Conservation (phyloP, 2,888 invertebrate species). For the Caenorhabditis wallacei region DNA sequence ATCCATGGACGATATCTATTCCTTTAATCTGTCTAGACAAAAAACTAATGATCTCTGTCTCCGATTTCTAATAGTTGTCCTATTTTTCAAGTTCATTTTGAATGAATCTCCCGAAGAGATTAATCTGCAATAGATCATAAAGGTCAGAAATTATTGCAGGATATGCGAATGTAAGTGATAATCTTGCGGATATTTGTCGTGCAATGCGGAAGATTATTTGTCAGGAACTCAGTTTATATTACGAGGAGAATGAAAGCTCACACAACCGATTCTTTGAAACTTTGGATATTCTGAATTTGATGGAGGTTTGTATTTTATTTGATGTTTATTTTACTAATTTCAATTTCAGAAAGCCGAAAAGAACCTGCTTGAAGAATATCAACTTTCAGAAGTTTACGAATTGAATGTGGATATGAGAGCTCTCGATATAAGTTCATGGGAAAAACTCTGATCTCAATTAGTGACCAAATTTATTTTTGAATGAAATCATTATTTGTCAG, state of each 20-base stretch:
- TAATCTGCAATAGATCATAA: constrained; percentile 4
- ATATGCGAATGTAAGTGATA: not conserved
- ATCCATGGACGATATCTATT: not conserved
- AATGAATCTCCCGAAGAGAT: not conserved
- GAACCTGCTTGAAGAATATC: not conserved
- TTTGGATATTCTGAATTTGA: not conserved
- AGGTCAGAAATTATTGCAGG: constrained; percentile 4
- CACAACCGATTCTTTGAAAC: not conserved
- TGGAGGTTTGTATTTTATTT: not conserved
- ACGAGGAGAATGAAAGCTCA: not conserved
- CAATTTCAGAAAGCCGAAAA: not conserved
- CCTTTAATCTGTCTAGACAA: constrained; percentile 30
- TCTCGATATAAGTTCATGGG: not conserved
- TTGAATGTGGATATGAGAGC: not conserved
- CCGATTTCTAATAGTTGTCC: constrained; percentile 7
- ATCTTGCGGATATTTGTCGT: not conserved
- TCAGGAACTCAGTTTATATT: not conserved
- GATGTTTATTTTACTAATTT: not conserved
- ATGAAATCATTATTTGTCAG: not conserved
- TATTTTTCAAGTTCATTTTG: not conserved
- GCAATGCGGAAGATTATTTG: not conserved
- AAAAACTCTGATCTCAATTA: too few relatives aligned
- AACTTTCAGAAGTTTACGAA: not conserved
- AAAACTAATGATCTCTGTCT: constrained; percentile 12
- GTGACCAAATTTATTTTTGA: not conserved